Evolutionary conservation across 1,140 invertebrate species (phyloP).

Genomic region (Trachelipus rathkii): DNA sequence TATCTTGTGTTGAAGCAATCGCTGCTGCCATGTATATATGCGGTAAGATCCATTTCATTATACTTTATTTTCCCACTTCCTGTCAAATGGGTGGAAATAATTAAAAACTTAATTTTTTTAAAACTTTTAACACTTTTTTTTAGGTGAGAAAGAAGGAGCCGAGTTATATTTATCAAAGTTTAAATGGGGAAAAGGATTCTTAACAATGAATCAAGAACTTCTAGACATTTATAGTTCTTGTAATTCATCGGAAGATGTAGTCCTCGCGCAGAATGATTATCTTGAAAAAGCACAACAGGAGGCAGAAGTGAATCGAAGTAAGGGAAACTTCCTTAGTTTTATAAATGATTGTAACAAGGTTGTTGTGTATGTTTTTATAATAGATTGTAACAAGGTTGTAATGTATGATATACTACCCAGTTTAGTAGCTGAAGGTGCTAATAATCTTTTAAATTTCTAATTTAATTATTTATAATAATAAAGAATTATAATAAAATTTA

Average conservation of each 20-base stretch:
- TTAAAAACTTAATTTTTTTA: background rate
- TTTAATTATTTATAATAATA: no score
- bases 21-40: conserved; percentile 90
- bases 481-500: no score
- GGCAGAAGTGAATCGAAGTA: conserved; percentile 11
- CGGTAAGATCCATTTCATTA: conserved; percentile 53
- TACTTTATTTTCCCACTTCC: conserved; percentile 8
- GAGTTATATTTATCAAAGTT: conserved; percentile 82
- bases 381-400: no score
- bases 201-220: conserved; percentile 76
- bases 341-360: background rate
- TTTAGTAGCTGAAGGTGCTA: no score
- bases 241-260: conserved; percentile 69
- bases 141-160: conserved; percentile 70
- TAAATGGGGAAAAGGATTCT: conserved; percentile 88
- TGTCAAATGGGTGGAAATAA: background rate
- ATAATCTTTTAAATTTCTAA: no score
- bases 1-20: conserved; percentile 97
- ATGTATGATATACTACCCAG: no score
- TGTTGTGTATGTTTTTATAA: no score
- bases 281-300: conserved; percentile 60
- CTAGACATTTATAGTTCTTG: conserved; percentile 76
- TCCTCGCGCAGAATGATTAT: conserved; percentile 72
- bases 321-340: background rate
- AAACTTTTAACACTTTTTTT: background rate